Evolutionary conservation across 2,113 vertebrate species (phyloP).

Genomic region (Ptilonorhynchus violaceus): DNA sequence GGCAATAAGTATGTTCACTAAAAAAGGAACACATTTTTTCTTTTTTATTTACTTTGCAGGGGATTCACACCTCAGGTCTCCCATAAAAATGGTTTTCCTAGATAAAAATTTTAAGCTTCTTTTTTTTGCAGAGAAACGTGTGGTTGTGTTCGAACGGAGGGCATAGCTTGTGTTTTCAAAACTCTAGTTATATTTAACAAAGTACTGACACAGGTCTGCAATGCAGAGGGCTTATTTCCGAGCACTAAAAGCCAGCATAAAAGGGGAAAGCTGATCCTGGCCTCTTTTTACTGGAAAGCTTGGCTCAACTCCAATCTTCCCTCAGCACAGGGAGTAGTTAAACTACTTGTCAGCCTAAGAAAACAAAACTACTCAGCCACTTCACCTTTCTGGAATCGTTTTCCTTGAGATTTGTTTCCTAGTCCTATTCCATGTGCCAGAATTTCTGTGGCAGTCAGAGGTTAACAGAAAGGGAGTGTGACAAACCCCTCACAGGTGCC

Average conservation of each 20-base stretch:
- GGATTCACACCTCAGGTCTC: background rate
- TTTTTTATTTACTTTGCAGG: background rate
- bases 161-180: background rate
- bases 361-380: background rate
- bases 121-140: background rate
- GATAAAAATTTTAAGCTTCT: background rate
- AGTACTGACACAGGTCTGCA: background rate
- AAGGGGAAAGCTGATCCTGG: background rate
- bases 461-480: background rate
- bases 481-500: fast-evolving
- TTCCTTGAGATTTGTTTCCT: background rate
- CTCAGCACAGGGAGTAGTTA: background rate
- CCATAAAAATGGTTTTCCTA: background rate
- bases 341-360: background rate
- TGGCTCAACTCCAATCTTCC: background rate
- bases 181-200: background rate
- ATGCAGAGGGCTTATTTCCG: background rate
- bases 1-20: background rate
- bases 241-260: background rate
- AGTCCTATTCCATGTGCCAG: background rate
- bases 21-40: background rate
- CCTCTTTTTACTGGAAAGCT: background rate
- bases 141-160: background rate
- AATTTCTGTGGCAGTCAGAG: background rate
- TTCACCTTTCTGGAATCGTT: background rate